Evolutionary conservation across 2,113 vertebrate genomes (phyloP).

Genomic region (Hemiscyllium ocellatum): DNA sequence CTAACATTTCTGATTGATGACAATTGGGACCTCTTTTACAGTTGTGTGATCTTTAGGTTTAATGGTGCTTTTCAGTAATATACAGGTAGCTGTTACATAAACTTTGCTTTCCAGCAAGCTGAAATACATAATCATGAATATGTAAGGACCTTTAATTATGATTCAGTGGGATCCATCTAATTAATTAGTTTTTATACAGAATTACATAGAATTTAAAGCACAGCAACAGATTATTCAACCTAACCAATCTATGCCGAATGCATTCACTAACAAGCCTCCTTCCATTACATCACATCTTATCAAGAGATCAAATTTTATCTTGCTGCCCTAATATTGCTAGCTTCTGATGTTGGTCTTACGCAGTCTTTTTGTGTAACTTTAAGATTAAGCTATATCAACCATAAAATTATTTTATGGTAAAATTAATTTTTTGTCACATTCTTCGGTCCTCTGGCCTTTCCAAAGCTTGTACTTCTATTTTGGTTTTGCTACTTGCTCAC

Average conservation of each 20-base stretch:
- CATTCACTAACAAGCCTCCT: neutral
- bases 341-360: neutral
- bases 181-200: neutral
- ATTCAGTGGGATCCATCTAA: neutral
- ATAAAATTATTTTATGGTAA: neutral
- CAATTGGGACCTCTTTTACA: neutral
- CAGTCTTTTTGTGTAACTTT: neutral
- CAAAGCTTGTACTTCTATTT: neutral
- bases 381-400: neutral
- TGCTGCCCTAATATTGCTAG: neutral
- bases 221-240: neutral
- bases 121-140: neutral
- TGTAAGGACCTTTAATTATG: neutral
- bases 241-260: neutral
- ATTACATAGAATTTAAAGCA: neutral
- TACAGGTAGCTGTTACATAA: neutral
- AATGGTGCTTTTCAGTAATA: neutral
- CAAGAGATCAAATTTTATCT: too few species aligned
- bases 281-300: neutral
- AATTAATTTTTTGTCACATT: neutral
- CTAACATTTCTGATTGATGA: neutral
- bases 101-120: neutral
- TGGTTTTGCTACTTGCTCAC: neutral
- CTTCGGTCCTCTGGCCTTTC: neutral
- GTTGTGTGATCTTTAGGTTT: neutral